Conservation (phyloP, 2,797 vertebrate species). For the Oryzias dopingdopingensis region DNA sequence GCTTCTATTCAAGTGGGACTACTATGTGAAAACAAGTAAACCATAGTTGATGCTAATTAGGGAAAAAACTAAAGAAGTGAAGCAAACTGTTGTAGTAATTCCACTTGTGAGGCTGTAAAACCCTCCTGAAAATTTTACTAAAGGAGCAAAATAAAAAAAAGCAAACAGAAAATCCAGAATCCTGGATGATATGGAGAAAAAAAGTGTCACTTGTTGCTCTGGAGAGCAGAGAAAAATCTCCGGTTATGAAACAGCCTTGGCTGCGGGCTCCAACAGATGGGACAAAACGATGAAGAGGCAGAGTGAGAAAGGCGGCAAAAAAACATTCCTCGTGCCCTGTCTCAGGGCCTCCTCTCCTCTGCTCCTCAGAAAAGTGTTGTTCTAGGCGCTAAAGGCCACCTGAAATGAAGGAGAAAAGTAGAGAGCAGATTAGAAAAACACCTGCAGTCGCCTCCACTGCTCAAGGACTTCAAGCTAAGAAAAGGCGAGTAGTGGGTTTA, state of each 20-base stretch:
- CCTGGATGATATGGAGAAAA: constrained; percentile 8
- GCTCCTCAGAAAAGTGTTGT: constrained; percentile 39
- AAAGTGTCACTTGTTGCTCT: constrained; percentile 27
- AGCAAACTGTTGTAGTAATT: constrained; percentile 45
- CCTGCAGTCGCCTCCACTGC: constrained; percentile 1
- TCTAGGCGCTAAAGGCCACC: constrained; percentile 43
- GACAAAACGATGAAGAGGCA: constrained; percentile 39
- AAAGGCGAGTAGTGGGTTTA: constrained; percentile 16
- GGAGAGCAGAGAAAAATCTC: constrained; percentile 28
- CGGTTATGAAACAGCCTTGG: constrained; percentile 55
- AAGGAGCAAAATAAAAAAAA: constrained; percentile 6
- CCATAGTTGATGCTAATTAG: constrained; percentile 42
- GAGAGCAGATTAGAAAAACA: constrained; percentile 15
- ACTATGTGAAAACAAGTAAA: constrained; percentile 54
- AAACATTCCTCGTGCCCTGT: constrained; percentile 29
- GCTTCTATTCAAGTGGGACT: constrained; percentile 71
- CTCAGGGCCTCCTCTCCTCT: constrained; percentile 17
- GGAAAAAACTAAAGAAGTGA: constrained; percentile 36
- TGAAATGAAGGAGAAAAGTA: constrained; percentile 33
- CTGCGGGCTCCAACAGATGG: constrained; percentile 53
- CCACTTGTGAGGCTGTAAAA: background rate
- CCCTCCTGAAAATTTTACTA: background rate
- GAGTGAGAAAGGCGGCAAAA: constrained; percentile 49
- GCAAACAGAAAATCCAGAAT: constrained; percentile 4
- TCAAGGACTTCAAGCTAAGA: constrained; percentile 7